Evolutionary conservation across 2,797 vertebrate species (phyloP).

Genomic region (Xyrichtys novacula): DNA sequence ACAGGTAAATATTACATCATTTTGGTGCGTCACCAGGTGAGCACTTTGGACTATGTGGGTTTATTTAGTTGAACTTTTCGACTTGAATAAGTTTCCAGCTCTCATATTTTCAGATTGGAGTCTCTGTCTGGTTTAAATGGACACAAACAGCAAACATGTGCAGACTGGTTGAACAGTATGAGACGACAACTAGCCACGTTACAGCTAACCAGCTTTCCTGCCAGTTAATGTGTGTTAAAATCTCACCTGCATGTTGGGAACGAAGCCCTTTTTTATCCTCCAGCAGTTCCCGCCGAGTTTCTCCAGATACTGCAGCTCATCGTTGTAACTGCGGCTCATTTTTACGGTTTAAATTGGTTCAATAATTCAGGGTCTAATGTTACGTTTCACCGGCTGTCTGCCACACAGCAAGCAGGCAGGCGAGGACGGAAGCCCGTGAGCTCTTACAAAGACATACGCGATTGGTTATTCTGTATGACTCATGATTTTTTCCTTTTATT

Average conservation of each 20-base stretch:
- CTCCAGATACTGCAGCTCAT: slow-evolving; percentile 95
- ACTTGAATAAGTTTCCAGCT: fast-evolving
- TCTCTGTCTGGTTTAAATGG: neutral
- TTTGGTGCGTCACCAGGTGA: slow-evolving; percentile 3
- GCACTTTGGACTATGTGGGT: neutral
- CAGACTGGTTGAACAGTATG: neutral
- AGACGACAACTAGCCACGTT: slow-evolving; percentile 37
- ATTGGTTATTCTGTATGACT: neutral
- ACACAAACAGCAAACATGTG: neutral
- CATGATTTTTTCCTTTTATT: neutral
- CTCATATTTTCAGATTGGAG: fast-evolving
- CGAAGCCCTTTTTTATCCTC: slow-evolving; percentile 96
- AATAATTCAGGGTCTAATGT: fast-evolving
- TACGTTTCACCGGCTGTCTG: neutral
- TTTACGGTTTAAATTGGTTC: neutral
- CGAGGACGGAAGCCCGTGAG: slow-evolving; percentile 45
- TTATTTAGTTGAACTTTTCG: fast-evolving
- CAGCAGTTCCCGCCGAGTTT: slow-evolving; percentile 92
- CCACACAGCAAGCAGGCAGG: neutral
- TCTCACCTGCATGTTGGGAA: slow-evolving; percentile 96
- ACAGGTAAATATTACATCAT: neutral
- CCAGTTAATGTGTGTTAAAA: neutral
- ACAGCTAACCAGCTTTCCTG: slow-evolving; percentile 8
- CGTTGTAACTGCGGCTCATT: slow-evolving; percentile 96
- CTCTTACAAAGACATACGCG: neutral